Evolutionary conservation across 2,888 invertebrate species (phyloP).

Genomic region (Dolichopus griseipennis): DNA sequence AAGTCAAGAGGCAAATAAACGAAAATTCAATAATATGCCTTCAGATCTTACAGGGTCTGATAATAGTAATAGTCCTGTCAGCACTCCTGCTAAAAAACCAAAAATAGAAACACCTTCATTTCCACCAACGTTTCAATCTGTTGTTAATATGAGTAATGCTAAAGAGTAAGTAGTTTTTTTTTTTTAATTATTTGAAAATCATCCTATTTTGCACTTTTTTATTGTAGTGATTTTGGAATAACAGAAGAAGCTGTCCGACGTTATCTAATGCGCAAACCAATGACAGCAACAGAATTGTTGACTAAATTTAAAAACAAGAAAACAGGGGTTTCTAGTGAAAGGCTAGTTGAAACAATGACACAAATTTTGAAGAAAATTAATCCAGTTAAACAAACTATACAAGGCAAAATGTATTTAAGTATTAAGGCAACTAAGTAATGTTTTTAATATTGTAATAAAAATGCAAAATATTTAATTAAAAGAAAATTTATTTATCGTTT

Average conservation of each 20-base stretch:
- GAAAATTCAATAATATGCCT: conserved; percentile 38
- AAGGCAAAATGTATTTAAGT: conserved; percentile 90
- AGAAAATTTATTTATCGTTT: conserved; percentile 48
- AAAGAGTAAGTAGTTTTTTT: conserved; percentile 33
- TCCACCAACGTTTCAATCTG: conserved; percentile 41
- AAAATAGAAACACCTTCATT: conserved; percentile 37
- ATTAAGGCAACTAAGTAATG: conserved; percentile 50
- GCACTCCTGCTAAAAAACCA: conserved; percentile 39
- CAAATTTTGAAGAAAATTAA: conserved; percentile 91
- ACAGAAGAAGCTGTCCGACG: conserved; percentile 91
- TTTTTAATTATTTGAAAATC: neutral
- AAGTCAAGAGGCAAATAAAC: conserved; percentile 31
- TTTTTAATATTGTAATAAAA: neutral
- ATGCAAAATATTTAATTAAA: no score
- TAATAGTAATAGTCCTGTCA: conserved; percentile 40
- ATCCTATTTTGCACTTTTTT: conserved; percentile 13
- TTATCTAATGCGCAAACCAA: conserved; percentile 91
- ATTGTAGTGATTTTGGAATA: conserved; percentile 72
- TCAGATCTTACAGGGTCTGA: conserved; percentile 40
- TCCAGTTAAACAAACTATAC: conserved; percentile 83
- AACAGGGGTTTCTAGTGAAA: conserved; percentile 80
- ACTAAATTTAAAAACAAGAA: conserved; percentile 94
- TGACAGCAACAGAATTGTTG: conserved; percentile 92
- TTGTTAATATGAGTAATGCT: conserved; percentile 33
- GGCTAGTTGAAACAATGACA: conserved; percentile 87